phyloP scores from a whole-genome alignment of 2,888 invertebrate genomes.

The Heliconius aoede region DNA sequence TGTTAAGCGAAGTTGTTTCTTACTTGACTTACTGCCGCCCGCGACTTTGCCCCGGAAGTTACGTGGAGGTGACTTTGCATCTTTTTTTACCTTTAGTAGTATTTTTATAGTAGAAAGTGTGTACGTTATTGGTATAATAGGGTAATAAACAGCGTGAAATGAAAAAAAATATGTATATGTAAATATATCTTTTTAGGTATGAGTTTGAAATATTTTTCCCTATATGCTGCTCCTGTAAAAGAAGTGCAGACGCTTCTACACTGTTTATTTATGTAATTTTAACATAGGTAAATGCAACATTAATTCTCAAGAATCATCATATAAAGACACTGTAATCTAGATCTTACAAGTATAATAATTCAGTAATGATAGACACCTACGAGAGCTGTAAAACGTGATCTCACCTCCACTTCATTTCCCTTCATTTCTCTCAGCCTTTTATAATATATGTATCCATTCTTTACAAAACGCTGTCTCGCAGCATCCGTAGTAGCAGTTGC shows the following conservation, averaged over 20 bases:
- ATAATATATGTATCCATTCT: not conserved
- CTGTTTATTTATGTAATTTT: not conserved
- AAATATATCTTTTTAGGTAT: too few species aligned
- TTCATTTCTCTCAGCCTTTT: not conserved
- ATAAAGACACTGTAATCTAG: not conserved
- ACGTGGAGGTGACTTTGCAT: too few species aligned
- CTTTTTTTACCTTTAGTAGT: too few species aligned
- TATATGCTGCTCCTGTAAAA: too few species aligned
- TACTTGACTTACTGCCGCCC: not conserved
- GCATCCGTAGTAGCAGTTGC: constrained; percentile 3
- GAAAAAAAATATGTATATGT: too few species aligned
- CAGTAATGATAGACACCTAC: not conserved
- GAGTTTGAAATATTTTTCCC: too few species aligned
- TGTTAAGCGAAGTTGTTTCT: not conserved
- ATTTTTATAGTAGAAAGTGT: too few species aligned
- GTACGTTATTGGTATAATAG: too few species aligned
- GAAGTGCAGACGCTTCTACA: too few species aligned
- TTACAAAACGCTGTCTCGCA: constrained; percentile 5
- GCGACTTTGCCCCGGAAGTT: too few species aligned
- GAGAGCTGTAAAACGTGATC: not conserved
- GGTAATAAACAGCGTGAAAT: too few species aligned
- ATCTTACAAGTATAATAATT: not conserved
- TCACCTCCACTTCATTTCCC: too few species aligned
- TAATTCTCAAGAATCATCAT: not conserved
- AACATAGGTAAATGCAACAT: not conserved